phyloP scores from a whole-genome alignment of 2,888 invertebrate genomes.

The Thumatha senex region DNA sequence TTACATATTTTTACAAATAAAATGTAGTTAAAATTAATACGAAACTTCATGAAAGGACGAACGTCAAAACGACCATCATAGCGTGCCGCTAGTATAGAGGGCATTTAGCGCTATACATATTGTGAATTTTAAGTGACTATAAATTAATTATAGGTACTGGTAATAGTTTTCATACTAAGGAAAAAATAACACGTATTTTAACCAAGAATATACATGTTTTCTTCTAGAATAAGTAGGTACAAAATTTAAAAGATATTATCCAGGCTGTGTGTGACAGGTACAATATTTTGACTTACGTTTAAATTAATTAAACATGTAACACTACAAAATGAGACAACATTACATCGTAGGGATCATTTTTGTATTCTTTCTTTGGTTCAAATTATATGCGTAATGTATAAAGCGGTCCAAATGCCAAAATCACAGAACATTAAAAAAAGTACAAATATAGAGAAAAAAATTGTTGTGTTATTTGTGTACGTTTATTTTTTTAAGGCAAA shows the following conservation, averaged over 20 bases:
- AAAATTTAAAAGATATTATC: slow-evolving; percentile 25
- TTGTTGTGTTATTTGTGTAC: too few species aligned
- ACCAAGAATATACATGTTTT: slow-evolving; percentile 5
- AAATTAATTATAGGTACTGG: too few species aligned
- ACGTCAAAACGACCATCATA: too few species aligned
- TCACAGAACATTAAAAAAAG: neutral
- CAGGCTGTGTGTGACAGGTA: slow-evolving; percentile 52
- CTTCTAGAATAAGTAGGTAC: slow-evolving; percentile 17
- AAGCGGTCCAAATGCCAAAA: slow-evolving; percentile 30
- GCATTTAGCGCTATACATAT: too few species aligned
- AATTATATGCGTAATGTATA: slow-evolving; percentile 28
- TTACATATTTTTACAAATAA: too few species aligned
- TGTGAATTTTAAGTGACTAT: too few species aligned
- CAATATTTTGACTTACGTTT: slow-evolving; percentile 47
- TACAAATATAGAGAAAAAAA: neutral
- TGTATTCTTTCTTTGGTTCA: slow-evolving; percentile 43
- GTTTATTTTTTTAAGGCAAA: too few species aligned
- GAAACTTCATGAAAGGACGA: too few species aligned
- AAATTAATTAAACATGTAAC: slow-evolving; percentile 31
- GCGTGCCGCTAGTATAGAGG: too few species aligned
- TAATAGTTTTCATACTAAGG: neutral
- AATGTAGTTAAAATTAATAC: too few species aligned
- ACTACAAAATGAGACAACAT: slow-evolving; percentile 23
- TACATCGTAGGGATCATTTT: slow-evolving; percentile 39
- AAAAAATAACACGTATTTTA: neutral